Base-by-base conservation (phyloP, 2,113 vertebrate species). In the Rattus norvegicus region DNA sequence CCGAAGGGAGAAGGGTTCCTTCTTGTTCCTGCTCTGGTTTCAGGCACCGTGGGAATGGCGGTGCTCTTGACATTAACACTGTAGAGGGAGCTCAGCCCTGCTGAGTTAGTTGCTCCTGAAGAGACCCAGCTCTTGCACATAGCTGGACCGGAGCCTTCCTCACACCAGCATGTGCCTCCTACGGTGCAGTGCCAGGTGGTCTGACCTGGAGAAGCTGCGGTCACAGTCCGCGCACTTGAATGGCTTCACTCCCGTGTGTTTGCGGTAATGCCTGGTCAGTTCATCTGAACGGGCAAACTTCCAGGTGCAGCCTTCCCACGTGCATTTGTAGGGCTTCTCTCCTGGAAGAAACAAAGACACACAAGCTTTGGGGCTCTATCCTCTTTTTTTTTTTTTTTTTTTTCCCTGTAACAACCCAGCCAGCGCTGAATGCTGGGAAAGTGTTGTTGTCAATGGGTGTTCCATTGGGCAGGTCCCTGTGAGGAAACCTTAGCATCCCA, bases 191-290 rank as follows among this genome's bases (percentile, higher is more conserved):
- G 99, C 99, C 99, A 99, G 98, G 98, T 99, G 99, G 98, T 99
- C 99, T 20, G 99, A 99, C 97, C 99, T 99, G 92, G 99, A 99
- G 98, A 99, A 99, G 98, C 99, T 99, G 98, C 99, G 99, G 97
- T 99, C 99, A 98, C 99, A 99, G 99, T 99, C 99, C 79, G 99
- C 99, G 56, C 99, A 99, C 99, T 99, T 99, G 99, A 99, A 99
- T 96, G 99, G 99, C 98, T 99, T 99, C 98, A 99, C 99, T 94
- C 99, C 99, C 1, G 99, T 99, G 99, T 99, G 99, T 98, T 99
- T 99, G 98, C 99, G 99, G 98, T 99, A 99, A 98, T 99, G 99
- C 99, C 99, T 99, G 7, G 99, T 99, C 98, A 99, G 99, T 99
- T 99, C 99, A 70, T 99, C 99, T 0, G 99, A 99, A 92, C 99